Evolutionary conservation across 2,113 vertebrate species (phyloP), one percentile per base, ranked within the genome.

Genomic region (Sturnira hondurensis): DNA sequence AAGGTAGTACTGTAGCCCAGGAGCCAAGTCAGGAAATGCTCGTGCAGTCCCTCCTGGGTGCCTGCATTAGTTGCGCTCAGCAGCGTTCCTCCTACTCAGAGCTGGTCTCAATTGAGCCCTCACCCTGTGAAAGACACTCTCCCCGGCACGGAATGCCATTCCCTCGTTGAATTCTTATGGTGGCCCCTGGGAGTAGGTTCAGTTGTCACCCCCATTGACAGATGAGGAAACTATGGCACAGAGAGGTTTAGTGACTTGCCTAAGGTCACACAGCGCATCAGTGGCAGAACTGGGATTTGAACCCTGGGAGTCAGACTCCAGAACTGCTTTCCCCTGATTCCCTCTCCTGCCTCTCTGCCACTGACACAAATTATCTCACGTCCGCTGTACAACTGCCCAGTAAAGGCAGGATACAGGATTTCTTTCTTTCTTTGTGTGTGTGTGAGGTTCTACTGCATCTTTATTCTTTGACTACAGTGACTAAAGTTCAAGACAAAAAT

Each of bases 391-490:
- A 63, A 63, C 61, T 13, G 26, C 28, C 31, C 61, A 31, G 12
- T 4, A 63, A 63, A 12, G 13, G 28, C 61, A 61, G 26, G 58
- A 61, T 28, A 61, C 58, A 14, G 61, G 61, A 31, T 31, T 63
- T 63, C 61, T 63, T 63, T 67, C n/a, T n/a, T n/a, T n/a, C n/a
- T n/a, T n/a, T n/a, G n/a, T n/a, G n/a, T n/a, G n/a, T n/a, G n/a
- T n/a, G 43, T 47, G 47, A 47, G 47, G 47, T 92, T 88, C 95
- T 76, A 85, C 11, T 47, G 3, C 41, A 26, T 20, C 33, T 93
- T 91, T 93, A 86, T 89, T 95, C 43, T 73, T 91, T 92, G 76
- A 86, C 90, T 80, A 92, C 65, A 96, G 4, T 85, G 56, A 89
- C 36, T 71, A 38, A 58, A 92, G 74, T 90, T 92, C 54, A 76